These are phyloP conservation scores for Acrobasis consociella DNA, from an alignment of 2,888 invertebrate species.

Conservation along the genomic window DNA sequence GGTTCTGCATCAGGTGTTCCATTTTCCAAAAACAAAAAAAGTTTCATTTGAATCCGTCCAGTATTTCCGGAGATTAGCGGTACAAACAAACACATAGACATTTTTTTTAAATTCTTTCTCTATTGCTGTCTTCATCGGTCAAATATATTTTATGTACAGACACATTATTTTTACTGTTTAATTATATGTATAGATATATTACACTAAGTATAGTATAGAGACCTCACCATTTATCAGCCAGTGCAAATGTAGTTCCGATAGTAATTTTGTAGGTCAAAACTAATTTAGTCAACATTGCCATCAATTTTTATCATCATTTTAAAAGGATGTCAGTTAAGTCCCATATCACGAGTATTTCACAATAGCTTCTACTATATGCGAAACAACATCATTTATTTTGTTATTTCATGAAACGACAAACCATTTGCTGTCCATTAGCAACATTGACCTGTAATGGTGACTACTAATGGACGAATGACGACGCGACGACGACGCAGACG, in stretches of 20 bases:
- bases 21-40: too few relatives aligned
- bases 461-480: slow-evolving; percentile 4
- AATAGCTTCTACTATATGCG: not conserved
- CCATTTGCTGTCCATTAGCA: slow-evolving; percentile 20
- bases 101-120: too few relatives aligned
- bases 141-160: too few relatives aligned
- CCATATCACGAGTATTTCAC: slow-evolving; percentile 8
- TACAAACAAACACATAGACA: too few relatives aligned
- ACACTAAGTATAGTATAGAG: not conserved
- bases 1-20: too few relatives aligned
- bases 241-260: not conserved
- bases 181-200: too few relatives aligned
- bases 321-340: slow-evolving; percentile 13
- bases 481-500: not conserved
- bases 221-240: not conserved
- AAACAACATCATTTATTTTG: not conserved
- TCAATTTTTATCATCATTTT: not conserved
- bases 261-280: slow-evolving; percentile 1
- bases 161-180: too few relatives aligned
- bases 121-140: too few relatives aligned
- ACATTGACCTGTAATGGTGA: slow-evolving; percentile 5
- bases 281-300: slow-evolving; percentile 2
- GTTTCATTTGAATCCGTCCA: too few relatives aligned
- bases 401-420: slow-evolving; percentile 5
- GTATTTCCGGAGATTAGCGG: too few relatives aligned